Evolutionary conservation across 2,888 invertebrate species (phyloP).

Genomic region (Xestoiulus laeticollis): DNA sequence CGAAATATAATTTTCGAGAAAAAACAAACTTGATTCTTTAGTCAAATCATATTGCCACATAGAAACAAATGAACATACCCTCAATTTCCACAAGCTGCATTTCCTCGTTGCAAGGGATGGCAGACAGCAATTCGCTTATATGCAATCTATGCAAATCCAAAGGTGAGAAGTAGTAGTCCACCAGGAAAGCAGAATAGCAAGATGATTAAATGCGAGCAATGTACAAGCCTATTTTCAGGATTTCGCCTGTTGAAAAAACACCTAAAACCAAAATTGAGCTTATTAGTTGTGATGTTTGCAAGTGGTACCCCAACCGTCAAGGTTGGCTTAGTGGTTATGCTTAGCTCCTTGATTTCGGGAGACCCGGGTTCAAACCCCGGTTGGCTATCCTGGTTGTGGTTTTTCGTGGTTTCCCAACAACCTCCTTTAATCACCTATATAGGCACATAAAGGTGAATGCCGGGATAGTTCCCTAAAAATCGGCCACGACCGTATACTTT

Average conservation of each 20-base stretch:
- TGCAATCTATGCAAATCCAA: background rate
- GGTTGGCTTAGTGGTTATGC: no score
- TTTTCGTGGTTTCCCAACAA: no score
- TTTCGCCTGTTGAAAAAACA: conserved; percentile 48
- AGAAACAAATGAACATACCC: background rate
- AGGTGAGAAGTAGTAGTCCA: background rate
- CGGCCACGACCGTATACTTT: no score
- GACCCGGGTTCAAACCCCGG: no score
- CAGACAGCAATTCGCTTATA: background rate
- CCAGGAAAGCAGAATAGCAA: background rate
- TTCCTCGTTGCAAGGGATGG: background rate
- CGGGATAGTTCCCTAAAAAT: no score
- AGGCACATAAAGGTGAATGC: no score
- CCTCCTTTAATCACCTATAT: no score
- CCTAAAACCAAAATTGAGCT: conserved; percentile 40
- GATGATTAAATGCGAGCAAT: background rate
- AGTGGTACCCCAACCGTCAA: background rate
- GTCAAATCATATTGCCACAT: background rate
- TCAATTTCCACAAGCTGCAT: background rate
- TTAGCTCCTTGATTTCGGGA: no score
- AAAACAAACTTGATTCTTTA: no score
- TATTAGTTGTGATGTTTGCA: background rate
- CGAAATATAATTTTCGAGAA: no score
- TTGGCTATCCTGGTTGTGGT: no score
- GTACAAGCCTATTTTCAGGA: conserved; percentile 38